Conservation (phyloP, 1,140 invertebrate genomes). For the Macrocentrus cingulum region DNA sequence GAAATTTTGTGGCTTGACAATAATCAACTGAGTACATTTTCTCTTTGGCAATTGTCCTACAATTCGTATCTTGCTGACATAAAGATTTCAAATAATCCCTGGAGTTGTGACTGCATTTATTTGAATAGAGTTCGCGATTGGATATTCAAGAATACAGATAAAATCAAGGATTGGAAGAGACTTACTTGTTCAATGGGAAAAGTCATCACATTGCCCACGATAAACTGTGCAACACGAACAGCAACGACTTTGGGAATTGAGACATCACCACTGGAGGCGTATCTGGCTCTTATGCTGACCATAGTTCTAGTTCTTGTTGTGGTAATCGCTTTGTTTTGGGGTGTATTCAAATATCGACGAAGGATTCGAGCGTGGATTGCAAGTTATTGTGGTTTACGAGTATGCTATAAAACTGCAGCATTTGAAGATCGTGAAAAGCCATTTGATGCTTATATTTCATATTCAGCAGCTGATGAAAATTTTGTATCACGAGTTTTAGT, state of each 20-base stretch:
- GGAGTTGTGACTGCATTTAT: constrained; percentile 88
- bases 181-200: constrained; percentile 65
- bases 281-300: constrained; percentile 74
- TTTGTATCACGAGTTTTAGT: constrained; percentile 85
- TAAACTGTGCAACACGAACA: constrained; percentile 58
- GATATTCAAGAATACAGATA: constrained; percentile 71
- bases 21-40: constrained; percentile 76
- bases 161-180: constrained; percentile 70
- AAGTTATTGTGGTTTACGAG: constrained; percentile 79
- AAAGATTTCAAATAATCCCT: constrained; percentile 80
- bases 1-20: constrained; percentile 78
- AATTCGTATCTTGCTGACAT: constrained; percentile 80
- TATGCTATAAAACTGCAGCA: constrained; percentile 78
- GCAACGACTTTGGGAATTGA: constrained; percentile 59
- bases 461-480: constrained; percentile 86
- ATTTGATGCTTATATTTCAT: constrained; percentile 89
- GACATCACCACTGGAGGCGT: constrained; percentile 76
- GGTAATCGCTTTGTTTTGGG: constrained; percentile 71
- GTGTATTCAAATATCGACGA: constrained; percentile 77
- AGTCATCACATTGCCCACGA: constrained; percentile 63
- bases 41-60: constrained; percentile 71
- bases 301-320: constrained; percentile 74
- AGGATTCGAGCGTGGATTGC: constrained; percentile 85
- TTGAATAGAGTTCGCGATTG: constrained; percentile 76
- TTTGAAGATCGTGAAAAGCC: constrained; percentile 81